Conservation (phyloP, 2,113 vertebrate species). For the Chamaetylas fuelleborni region DNA sequence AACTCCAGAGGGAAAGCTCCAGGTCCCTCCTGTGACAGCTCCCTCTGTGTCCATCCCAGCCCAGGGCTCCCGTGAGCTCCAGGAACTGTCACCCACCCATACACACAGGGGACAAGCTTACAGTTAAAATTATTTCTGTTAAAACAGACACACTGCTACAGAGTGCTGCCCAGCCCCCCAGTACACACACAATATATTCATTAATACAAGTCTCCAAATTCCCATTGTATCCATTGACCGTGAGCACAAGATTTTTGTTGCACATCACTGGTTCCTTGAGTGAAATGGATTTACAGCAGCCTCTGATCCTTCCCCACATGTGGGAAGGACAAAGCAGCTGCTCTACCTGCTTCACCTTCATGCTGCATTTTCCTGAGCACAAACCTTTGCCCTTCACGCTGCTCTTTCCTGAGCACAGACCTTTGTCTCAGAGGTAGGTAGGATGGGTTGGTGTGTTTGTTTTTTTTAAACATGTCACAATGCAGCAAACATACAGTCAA, state of each 20-base stretch:
- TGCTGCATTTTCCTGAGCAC: neutral
- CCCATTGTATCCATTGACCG: neutral
- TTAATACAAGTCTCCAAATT: neutral
- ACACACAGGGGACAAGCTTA: neutral
- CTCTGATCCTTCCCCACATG: neutral
- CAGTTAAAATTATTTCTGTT: neutral
- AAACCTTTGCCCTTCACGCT: neutral
- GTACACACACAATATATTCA: neutral
- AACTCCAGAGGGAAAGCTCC: too few species aligned
- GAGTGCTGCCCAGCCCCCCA: neutral
- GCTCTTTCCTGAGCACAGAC: neutral
- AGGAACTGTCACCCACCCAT: accelerated
- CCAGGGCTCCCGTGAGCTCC: neutral
- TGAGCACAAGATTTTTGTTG: neutral
- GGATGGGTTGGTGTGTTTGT: neutral
- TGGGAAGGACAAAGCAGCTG: neutral
- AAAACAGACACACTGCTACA: neutral
- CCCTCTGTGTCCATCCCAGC: neutral
- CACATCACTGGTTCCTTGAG: neutral
- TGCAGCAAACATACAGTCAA: accelerated
- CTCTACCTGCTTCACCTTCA: neutral
- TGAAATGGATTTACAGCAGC: neutral
- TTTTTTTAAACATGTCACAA: neutral
- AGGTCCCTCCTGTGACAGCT: neutral
- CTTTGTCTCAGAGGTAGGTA: neutral